Evolutionary conservation across 2,797 vertebrate species (phyloP), one percentile per base, ranked within the genome.

Genomic region (Hozukius guyotensis): DNA sequence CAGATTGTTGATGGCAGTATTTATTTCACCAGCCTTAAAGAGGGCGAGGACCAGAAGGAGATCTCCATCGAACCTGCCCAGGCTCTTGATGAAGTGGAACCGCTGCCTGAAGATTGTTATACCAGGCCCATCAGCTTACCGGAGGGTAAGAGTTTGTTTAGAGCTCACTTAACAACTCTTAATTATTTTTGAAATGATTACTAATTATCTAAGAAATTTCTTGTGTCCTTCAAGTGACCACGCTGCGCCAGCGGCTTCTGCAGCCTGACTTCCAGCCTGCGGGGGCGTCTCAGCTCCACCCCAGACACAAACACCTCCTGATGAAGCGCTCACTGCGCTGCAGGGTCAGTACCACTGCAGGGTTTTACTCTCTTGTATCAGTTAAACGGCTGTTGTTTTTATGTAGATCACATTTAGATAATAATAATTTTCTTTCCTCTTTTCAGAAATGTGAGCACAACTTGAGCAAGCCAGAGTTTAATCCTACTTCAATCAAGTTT

Each of bases 401-500:
- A 11, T 61, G 31, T 66, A 9, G 18, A n/a, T 78, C 18, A 53
- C 13, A 73, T 79, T 77, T 32, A 53, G 22, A 34, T 75, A n/a
- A 80, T 53, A 1, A 9, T 42, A 14, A 42, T 34, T 61, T 67
- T 2, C 2, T 64, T 16, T 49, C 29, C 52, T 68, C 63, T 68
- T 83, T 29, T 29, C 94, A 99, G 99, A 99, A 98, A 97, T 99
- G 99, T 92, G 99, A 99, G 92, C 99, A 99, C 95, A 99, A 99
- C 93, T 91, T 99, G 95, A 99, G 98, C 96, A 99, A 99, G 88
- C 99, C 99, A 8, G 98, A 99, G 92, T 99, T 99, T 92, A 99
- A 99, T 92, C 99, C 99, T 53, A 99, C 98, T 24, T 99, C 99
- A 77, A 99, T 99, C 92, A 99, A 99, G 96, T 99, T 99, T 93